Evolutionary conservation across 2,113 vertebrate genomes (phyloP).

Genomic region (Atherinomorus stipes): DNA sequence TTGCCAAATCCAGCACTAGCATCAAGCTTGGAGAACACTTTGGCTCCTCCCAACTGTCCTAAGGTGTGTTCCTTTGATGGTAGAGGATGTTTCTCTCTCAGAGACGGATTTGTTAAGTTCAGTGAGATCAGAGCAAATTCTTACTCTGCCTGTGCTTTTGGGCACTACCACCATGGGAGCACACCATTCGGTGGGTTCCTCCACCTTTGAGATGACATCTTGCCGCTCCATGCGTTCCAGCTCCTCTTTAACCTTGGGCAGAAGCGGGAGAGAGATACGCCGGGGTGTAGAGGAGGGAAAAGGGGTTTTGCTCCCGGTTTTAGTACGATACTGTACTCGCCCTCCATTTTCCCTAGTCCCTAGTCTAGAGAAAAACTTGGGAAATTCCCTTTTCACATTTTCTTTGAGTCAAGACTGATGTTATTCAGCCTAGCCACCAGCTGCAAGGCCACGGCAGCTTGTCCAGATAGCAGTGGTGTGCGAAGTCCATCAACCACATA

Average conservation of each 20-base stretch:
- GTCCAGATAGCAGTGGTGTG: neutral
- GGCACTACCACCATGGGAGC: neutral
- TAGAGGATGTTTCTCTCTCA: neutral
- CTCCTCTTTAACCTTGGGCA: neutral
- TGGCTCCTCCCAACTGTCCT: neutral
- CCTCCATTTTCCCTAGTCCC: neutral
- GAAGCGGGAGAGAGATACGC: fast-evolving
- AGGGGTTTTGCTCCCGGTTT: neutral
- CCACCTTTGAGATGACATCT: neutral
- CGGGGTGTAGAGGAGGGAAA: neutral
- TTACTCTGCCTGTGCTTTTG: neutral
- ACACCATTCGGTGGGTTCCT: neutral
- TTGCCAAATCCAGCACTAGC: neutral
- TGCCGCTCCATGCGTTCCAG: neutral
- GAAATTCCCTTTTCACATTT: neutral
- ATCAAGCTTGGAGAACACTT: too few species aligned
- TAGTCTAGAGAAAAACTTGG: neutral
- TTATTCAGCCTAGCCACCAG: too few species aligned
- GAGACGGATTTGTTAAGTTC: too few species aligned
- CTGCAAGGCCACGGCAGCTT: too few species aligned
- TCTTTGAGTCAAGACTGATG: neutral
- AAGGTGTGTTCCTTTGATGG: neutral
- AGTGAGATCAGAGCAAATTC: too few species aligned
- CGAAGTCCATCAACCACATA: neutral
- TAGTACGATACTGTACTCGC: neutral